phyloP scores from a whole-genome alignment of 2,797 vertebrate species.

The Liasis olivaceus region DNA sequence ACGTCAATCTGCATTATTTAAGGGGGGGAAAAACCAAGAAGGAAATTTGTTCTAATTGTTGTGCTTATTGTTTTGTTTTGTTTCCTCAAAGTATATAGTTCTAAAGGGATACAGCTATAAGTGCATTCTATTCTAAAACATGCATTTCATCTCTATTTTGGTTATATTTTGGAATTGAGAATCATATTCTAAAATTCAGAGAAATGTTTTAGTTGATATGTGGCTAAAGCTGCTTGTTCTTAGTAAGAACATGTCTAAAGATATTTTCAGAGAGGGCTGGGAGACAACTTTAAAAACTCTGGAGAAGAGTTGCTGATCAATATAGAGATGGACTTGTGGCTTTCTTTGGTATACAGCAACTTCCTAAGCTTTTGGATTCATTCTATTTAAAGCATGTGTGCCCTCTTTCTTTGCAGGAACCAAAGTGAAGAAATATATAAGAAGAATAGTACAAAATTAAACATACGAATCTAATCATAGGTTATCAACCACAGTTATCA shows the following conservation, averaged over 20 bases:
- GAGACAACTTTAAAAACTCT: neutral
- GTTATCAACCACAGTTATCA: neutral
- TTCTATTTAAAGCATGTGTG: neutral
- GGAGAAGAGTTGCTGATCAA: neutral
- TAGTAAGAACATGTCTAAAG: neutral
- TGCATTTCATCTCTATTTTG: neutral
- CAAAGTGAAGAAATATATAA: neutral
- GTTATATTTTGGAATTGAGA: neutral
- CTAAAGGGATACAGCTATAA: neutral
- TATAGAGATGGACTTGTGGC: neutral
- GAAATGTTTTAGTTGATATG: neutral
- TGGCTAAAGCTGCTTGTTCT: neutral
- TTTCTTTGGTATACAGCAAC: neutral
- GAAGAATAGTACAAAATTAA: neutral
- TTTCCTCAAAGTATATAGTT: neutral
- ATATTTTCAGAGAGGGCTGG: neutral
- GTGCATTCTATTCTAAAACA: neutral
- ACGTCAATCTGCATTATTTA: neutral
- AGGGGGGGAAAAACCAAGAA: neutral
- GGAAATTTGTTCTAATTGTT: neutral
- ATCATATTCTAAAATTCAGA: neutral
- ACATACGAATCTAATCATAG: neutral
- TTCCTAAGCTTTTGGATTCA: neutral
- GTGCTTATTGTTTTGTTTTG: neutral
- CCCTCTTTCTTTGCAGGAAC: neutral